Conservation (phyloP, 2,113 vertebrate species). For the Dissostichus mawsoni region DNA sequence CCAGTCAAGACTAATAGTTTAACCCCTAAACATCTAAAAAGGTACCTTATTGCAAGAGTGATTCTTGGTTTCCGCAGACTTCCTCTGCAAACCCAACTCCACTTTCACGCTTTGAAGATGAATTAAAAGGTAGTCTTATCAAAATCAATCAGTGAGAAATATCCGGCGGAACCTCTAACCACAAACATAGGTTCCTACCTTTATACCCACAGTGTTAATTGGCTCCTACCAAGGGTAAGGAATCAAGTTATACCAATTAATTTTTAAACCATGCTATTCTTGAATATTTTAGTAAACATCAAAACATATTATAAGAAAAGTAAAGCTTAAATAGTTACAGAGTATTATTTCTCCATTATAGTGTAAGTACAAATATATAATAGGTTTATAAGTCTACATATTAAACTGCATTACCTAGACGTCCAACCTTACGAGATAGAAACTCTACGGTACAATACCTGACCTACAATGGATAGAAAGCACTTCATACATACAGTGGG, state of each 20-base stretch:
- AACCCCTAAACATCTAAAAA: not conserved
- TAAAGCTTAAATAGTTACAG: not conserved
- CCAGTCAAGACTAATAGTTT: not conserved
- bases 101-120: not conserved
- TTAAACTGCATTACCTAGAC: not conserved
- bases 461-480: slow-evolving; percentile 20
- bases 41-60: not conserved
- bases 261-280: not conserved
- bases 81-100: not conserved
- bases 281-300: not conserved
- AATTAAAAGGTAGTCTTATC: not conserved
- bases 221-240: not conserved
- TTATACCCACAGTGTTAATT: too few relatives aligned
- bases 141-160: not conserved
- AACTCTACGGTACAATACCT: not conserved
- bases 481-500: not conserved
- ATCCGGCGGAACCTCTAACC: too few relatives aligned
- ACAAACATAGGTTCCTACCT: too few relatives aligned
- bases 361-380: not conserved
- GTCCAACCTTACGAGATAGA: not conserved
- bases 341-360: not conserved
- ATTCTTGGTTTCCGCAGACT: not conserved
- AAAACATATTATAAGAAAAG: not conserved
- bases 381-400: not conserved
- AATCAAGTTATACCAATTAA: not conserved